Evolutionary conservation across 2,888 invertebrate species (phyloP), one percentile per base, ranked within the genome.

Genomic region (Drosophila atroscutellata): DNA sequence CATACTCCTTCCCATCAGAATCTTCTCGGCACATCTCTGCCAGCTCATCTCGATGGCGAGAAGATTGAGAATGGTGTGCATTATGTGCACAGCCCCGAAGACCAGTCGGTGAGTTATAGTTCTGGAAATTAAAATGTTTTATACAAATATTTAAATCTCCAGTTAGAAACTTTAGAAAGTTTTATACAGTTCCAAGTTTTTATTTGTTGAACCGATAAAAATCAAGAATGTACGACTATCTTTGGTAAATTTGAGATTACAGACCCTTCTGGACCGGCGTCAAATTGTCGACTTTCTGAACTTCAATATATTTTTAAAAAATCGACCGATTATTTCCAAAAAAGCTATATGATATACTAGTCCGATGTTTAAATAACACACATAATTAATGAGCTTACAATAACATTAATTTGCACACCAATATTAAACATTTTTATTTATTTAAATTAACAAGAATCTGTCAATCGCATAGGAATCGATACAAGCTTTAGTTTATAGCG

Each of bases 61-160:
- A 75, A 83, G 51, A 56, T 59, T 32, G 24, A 39, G 3, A 81
- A 75, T 47, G 77, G 71, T 1, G 13, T 86, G 49, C 87, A 84
- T 50, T 81, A 70, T 50, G 63, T 55, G 9, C 72, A 63, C 58
- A 72, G 39, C 30, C 71, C 73, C 0, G 71, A 66, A 9, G 75
- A 89, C 6, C 74, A 80, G 28, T 37, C 73, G 89, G 85, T 86
- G 24, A 84, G 84, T 81, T n/a, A 39, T 9, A 30, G 6, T 39
- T 30, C 11, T 20, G 15, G 3, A 30, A 39, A 56, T 15, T 0
- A 28, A n/a, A 4, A 8, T 24, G 3, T 1, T 24, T 24, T 4
- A 8, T 24, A 13, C 7, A 45, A 20, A 45, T 20, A 13, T 24
- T 24, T 2, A 8, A 15, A 8, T 24, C 15, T 8, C 4, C 15